A percentile compares a stretch with the other conserved stretches of the same genome.
Evolutionary conservation across 2,888 invertebrate species (phyloP).

Genomic region (Podotricha telesiphe): DNA sequence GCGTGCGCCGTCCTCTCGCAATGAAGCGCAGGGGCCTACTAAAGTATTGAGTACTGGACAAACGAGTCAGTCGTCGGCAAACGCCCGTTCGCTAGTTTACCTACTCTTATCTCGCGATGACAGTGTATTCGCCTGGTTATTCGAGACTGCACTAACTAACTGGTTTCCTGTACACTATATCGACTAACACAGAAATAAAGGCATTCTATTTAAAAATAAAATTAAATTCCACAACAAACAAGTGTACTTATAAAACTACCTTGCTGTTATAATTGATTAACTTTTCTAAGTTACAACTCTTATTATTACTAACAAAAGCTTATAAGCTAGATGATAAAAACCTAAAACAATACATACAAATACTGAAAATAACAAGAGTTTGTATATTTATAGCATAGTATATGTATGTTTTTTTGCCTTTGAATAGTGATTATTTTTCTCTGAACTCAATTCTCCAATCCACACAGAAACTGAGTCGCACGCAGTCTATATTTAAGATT

Average conservation of each 20-base stretch:
- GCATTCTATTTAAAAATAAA: too few species aligned
- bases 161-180: conserved; percentile 30
- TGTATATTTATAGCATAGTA: too few species aligned
- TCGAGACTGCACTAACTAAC: conserved; percentile 49
- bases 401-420: too few species aligned
- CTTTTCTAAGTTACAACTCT: not conserved
- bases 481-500: too few species aligned
- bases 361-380: too few species aligned
- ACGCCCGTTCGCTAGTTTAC: conserved; percentile 79
- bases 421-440: too few species aligned
- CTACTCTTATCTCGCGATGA: conserved; percentile 77
- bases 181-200: conserved; percentile 14
- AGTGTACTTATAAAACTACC: not conserved
- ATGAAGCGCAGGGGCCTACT: conserved; percentile 73
- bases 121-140: conserved; percentile 61
- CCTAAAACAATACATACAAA: too few species aligned
- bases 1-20: conserved; percentile 70
- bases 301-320: too few species aligned
- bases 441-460: too few species aligned
- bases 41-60: conserved; percentile 42
- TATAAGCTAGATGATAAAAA: too few species aligned
- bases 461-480: too few species aligned
- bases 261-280: not conserved
- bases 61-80: conserved; percentile 52
- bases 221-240: not conserved